Evolutionary conservation across 1,140 invertebrate genomes (phyloP).

Genomic region (Drosophila busckii): DNA sequence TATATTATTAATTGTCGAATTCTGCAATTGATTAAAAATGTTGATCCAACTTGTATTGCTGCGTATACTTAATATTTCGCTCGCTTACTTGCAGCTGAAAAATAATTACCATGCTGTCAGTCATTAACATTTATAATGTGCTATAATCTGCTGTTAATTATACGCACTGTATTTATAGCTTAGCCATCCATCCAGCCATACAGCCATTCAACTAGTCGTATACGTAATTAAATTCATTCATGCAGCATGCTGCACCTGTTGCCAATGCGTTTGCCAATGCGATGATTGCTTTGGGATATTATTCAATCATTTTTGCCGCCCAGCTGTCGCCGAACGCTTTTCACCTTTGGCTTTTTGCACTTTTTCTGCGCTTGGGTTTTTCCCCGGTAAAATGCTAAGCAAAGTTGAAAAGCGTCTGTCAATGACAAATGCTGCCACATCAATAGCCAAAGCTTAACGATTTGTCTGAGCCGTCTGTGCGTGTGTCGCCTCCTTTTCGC

Average conservation of each 20-base stretch:
- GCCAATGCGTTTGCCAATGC: slow-evolving; percentile 33
- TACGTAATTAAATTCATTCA: not conserved
- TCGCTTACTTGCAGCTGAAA: too few species aligned
- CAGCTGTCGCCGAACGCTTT: slow-evolving; percentile 52
- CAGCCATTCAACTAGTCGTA: not conserved
- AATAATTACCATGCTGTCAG: too few species aligned
- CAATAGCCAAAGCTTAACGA: slow-evolving; percentile 26
- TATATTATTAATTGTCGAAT: too few species aligned
- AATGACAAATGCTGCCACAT: slow-evolving; percentile 47
- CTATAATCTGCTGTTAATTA: too few species aligned
- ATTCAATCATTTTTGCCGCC: slow-evolving; percentile 57
- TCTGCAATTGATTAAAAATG: too few species aligned
- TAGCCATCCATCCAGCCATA: not conserved
- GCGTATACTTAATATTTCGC: too few species aligned
- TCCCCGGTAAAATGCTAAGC: slow-evolving; percentile 1
- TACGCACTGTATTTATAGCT: not conserved
- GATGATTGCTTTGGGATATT: slow-evolving; percentile 27
- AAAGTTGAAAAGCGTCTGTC: slow-evolving; percentile 7
- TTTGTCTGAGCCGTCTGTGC: slow-evolving; percentile 16
- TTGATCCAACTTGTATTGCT: too few species aligned
- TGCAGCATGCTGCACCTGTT: slow-evolving; percentile 21
- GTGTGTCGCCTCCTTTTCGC: not conserved
- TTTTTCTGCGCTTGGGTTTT: not conserved
- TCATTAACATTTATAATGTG: too few species aligned
- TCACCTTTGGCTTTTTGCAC: slow-evolving; percentile 7